Percentiles rank a stretch among this genome's conserved stretches.
phyloP scores from a whole-genome alignment of 2,113 vertebrate genomes.

The Podocnemis expansa region DNA sequence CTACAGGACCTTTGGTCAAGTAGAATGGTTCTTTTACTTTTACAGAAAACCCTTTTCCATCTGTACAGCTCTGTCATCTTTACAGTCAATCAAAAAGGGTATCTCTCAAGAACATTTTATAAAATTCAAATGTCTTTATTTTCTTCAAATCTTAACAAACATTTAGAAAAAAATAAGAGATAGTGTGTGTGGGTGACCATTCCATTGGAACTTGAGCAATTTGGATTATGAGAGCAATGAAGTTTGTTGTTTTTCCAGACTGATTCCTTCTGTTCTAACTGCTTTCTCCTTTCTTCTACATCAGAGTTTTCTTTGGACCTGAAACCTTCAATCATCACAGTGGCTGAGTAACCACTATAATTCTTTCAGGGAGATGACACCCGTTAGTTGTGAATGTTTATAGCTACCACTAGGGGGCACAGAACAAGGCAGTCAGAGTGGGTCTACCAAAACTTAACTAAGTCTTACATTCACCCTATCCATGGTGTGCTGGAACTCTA shows the following conservation, averaged over 20 bases:
- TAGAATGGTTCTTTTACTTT: not conserved
- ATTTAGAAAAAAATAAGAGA: not conserved
- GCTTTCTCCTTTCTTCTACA: not conserved
- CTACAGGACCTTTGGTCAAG: not conserved
- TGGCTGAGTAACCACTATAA: not conserved
- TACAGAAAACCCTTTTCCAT: not conserved
- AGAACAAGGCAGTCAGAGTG: not conserved
- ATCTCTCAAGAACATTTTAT: not conserved
- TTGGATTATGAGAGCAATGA: not conserved
- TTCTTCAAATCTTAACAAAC: not conserved
- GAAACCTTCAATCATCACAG: constrained; percentile 16
- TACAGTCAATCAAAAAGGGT: not conserved
- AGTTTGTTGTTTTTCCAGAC: not conserved
- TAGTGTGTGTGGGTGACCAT: not conserved
- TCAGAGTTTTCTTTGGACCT: not conserved
- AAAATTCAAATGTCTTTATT: not conserved
- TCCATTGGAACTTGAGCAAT: not conserved
- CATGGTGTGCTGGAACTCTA: not conserved
- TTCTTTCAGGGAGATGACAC: not conserved
- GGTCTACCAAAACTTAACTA: not conserved
- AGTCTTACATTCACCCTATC: not conserved
- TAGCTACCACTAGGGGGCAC: not conserved
- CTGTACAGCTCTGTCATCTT: not conserved
- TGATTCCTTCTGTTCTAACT: not conserved
- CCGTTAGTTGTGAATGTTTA: not conserved